Base-by-base conservation (phyloP, 2,797 vertebrate species). In the Cygnus olor region DNA sequence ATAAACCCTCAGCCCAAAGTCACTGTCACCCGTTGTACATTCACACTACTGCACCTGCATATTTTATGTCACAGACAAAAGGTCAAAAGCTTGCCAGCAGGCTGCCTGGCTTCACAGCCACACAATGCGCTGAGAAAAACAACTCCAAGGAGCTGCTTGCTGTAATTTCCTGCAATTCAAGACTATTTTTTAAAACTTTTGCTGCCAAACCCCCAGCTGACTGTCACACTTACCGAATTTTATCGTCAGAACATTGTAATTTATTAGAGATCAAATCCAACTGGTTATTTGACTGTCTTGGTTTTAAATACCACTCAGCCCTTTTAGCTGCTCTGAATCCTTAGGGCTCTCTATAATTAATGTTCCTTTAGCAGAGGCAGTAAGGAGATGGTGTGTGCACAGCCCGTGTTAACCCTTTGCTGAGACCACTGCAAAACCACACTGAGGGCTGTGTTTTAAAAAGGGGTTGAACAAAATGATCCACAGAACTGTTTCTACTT, bases 181-280 rank as follows among this genome's bases (percentile, higher is more conserved):
- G 96, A 74, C 93, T 95, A 95, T 96, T 97, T 95, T 97, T 95
- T 85, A 91, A 97, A 97, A 96, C 90, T 94, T 94, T 69, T 57
- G 70, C 94, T 96, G 96, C 92, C 94, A 97, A 7, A 61, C 89
- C 81, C 83, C 85, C 80, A 80, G 89, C 81, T 76, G 91, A 96
- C 79, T 95, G 94, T 93, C 95, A 96, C 88, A 71, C 76, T 73
- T 14, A 40, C 85, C 92, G 94, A 85, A 96, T 96, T 95, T 94
- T 94, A 73, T 77, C 92, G 90, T 63, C 92, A 71, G 90, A 95
- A 85, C 83, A 54, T 2, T 82, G 96, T 92, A 97, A 97, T 97
- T 97, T 97, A 96, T 97, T 97, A 96, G 91, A 90, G 89, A 95
- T 95, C 94, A 92, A 77, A 91, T 77, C 88, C 83, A 97, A 96